Evolutionary conservation across 1,140 invertebrate species (phyloP), one percentile per base, ranked within the genome.

Genomic region (Oedothorax gibbosus): DNA sequence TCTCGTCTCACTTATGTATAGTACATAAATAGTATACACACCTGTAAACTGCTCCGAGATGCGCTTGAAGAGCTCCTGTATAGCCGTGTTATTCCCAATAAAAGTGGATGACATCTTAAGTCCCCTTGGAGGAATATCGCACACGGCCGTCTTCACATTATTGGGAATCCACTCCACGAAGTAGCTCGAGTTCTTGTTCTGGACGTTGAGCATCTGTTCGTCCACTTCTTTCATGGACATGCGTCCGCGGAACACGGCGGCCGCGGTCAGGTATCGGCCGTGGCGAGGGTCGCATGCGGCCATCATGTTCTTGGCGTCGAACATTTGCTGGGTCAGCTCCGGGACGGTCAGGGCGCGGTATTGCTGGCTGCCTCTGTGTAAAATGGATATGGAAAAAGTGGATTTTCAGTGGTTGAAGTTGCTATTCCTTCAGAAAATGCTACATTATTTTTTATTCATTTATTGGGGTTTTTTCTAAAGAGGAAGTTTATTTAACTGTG

Each of bases 201-300:
- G 94, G 60, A 96, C 94, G 88, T 96, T 96, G 35, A 96, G 90
- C 93, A 97, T 92, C 87, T 92, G 90, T 85, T 91, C 90, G 62
- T 91, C 91, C 8, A 92, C 94, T 89, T 97, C 96, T 91, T 97
- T 97, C 97, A 98, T 98, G 35, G 96, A 98, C 96, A 99, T 98
- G 69, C 96, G 92, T 51, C 93, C 97, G 89, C 97, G 93, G 93
- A 98, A 99, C 88, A 99, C 95, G 66, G 96, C 95, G 9, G 97
- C 97, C 0, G 98, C 96, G 0, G 97, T 98, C 12, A 99, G 91
- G 90, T 98, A 99, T 81, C 97, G 92, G 56, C 92, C 92, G 87
- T 93, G 92, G 81, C 92, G 89, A 8, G 92, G 92, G 89, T 95
- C 93, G 88, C 94, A 94, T 12, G 94, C 94, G 51, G 93, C 93